Evolutionary conservation across 2,113 vertebrate species (phyloP).

Genomic region (Paedocypris sp.): DNA sequence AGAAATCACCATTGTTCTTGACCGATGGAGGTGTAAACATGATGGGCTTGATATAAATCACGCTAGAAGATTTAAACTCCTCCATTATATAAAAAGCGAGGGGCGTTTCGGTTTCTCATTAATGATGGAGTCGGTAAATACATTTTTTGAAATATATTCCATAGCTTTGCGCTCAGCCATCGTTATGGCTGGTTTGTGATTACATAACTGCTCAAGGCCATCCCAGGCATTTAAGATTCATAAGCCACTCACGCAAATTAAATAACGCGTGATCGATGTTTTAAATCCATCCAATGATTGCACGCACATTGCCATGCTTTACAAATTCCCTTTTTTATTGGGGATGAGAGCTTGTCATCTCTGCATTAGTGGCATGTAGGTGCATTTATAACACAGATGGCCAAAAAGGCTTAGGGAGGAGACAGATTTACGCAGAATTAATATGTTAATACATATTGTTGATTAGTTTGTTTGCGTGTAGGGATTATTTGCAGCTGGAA

Average conservation of each 20-base stretch:
- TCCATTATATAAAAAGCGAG: conserved; percentile 40
- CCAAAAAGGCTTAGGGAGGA: not conserved
- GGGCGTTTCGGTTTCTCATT: conserved; percentile 40
- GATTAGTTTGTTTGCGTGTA: not conserved
- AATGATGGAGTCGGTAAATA: conserved; percentile 39
- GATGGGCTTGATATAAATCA: conserved; percentile 11
- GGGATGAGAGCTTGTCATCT: conserved; percentile 22
- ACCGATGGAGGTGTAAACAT: not conserved
- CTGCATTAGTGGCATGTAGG: conserved; percentile 35
- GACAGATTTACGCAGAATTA: not conserved
- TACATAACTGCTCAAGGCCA: conserved; percentile 27
- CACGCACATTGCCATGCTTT: conserved; percentile 11
- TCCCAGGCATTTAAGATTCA: conserved; percentile 30
- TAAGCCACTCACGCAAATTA: conserved; percentile 51
- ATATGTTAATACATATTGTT: not conserved
- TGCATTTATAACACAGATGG: conserved; percentile 27
- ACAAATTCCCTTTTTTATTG: conserved; percentile 31
- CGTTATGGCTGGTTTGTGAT: conserved; percentile 35
- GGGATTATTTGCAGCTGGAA: not conserved
- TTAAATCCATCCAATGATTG: conserved; percentile 36
- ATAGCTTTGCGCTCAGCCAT: conserved; percentile 9
- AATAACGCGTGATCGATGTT: conserved; percentile 48
- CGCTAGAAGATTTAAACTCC: conserved; percentile 35
- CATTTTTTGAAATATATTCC: conserved; percentile 25
- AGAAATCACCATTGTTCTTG: conserved; percentile 8